Conservation (phyloP, 2,113 vertebrate genomes). For the Euleptes europaea region DNA sequence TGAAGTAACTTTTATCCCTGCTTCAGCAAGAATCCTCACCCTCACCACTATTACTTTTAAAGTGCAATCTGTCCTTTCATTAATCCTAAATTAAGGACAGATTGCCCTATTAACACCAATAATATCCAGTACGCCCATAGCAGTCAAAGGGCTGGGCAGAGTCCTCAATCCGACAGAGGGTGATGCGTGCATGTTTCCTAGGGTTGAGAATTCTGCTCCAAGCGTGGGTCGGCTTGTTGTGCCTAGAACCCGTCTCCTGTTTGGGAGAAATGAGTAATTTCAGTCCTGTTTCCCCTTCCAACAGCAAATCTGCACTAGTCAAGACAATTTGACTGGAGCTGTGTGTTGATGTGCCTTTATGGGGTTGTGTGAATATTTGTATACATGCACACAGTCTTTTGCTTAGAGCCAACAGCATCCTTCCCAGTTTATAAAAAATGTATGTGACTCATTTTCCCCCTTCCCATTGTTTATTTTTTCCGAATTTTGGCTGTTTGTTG, state of each 20-base stretch:
- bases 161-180: not conserved
- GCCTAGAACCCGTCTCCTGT: not conserved
- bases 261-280: no score
- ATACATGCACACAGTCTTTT: not conserved
- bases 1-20: no score
- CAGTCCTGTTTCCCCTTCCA: not conserved
- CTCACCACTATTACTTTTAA: no score
- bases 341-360: not conserved
- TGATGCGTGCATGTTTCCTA: not conserved
- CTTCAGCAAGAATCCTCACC: no score
- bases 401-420: not conserved
- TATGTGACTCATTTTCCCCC: not conserved
- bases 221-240: not conserved
- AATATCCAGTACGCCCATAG: no score
- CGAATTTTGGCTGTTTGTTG: not conserved
- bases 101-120: no score
- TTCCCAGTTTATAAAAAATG: not conserved
- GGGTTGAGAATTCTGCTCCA: not conserved
- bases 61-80: no score
- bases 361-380: not conserved
- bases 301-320: not conserved
- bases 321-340: not conserved
- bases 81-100: no score
- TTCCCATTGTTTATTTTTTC: not conserved
- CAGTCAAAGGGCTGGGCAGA: not conserved